Percentiles rank a stretch among this genome's conserved stretches.
Evolutionary conservation across 1,140 invertebrate genomes (phyloP).

Genomic region (Lordiphosa mommai): DNA sequence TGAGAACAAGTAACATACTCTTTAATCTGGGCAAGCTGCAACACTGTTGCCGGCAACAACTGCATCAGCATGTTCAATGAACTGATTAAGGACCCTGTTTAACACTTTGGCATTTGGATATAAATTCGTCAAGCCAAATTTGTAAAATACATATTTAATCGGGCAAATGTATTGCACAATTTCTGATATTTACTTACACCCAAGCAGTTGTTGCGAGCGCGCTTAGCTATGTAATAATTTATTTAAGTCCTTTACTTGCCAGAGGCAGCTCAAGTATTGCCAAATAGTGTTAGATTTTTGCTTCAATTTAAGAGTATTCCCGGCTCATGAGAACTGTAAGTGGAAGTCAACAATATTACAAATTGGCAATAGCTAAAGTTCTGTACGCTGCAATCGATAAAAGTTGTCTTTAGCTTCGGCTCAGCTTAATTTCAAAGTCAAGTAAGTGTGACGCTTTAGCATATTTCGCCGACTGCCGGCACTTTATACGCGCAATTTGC

Average conservation of each 20-base stretch:
- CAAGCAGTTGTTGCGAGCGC: not conserved
- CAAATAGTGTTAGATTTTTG: no score
- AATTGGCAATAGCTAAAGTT: slow-evolving; percentile 46
- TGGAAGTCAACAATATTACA: slow-evolving; percentile 28
- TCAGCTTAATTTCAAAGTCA: slow-evolving; percentile 34
- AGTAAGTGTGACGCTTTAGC: slow-evolving; percentile 32
- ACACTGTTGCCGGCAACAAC: slow-evolving; percentile 21
- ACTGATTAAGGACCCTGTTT: slow-evolving; percentile 30
- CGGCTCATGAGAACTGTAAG: slow-evolving; percentile 18
- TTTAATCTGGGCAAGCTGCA: slow-evolving; percentile 4
- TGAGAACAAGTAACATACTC: slow-evolving; percentile 28
- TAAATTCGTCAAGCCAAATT: slow-evolving; percentile 49
- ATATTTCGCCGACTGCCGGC: slow-evolving; percentile 32
- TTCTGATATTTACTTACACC: slow-evolving; percentile 52
- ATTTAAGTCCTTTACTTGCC: slow-evolving; percentile 14
- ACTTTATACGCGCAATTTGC: slow-evolving; percentile 46
- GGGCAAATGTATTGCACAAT: slow-evolving; percentile 29
- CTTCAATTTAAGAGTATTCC: no score
- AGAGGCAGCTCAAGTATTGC: no score
- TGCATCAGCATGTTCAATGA: slow-evolving; percentile 42
- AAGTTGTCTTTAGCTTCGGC: slow-evolving; percentile 18
- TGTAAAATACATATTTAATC: slow-evolving; percentile 44
- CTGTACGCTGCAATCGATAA: slow-evolving; percentile 37
- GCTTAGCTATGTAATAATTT: slow-evolving; percentile 23
- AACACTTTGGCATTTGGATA: slow-evolving; percentile 44